phyloP scores from a whole-genome alignment of 2,113 vertebrate species.

The Xerus inauris region DNA sequence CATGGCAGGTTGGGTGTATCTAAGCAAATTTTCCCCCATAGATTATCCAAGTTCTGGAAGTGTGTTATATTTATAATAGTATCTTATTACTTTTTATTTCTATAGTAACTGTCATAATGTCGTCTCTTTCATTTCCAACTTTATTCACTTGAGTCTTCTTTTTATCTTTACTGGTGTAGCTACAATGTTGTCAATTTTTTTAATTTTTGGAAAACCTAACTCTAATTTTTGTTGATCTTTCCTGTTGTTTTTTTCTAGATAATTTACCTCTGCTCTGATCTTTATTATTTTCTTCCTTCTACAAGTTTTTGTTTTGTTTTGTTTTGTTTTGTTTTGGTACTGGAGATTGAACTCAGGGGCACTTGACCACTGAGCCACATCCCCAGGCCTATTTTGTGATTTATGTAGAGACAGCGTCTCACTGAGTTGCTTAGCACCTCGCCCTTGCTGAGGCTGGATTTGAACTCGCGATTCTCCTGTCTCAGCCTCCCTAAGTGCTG shows the following conservation, averaged over 20 bases:
- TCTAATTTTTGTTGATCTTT: neutral
- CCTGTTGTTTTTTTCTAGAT: neutral
- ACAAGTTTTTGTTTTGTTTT: no score
- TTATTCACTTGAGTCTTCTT: neutral
- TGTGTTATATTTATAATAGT: neutral
- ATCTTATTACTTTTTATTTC: neutral
- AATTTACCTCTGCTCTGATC: neutral
- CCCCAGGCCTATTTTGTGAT: no score
- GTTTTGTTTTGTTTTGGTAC: no score
- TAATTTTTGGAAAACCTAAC: neutral
- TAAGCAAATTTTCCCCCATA: neutral
- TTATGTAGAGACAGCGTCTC: no score
- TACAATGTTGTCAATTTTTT: neutral
- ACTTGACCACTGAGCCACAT: no score
- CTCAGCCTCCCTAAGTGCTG: no score
- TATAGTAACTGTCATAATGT: neutral
- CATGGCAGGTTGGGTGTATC: neutral
- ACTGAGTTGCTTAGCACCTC: no score
- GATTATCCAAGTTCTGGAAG: neutral
- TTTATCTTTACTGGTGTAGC: no score
- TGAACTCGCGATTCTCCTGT: no score
- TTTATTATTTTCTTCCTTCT: neutral
- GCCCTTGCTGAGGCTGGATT: no score
- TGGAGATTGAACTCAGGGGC: no score
- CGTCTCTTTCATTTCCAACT: neutral